Evolutionary conservation across 2,888 invertebrate genomes (phyloP).

Genomic region (Psylliodes chrysocephalus): DNA sequence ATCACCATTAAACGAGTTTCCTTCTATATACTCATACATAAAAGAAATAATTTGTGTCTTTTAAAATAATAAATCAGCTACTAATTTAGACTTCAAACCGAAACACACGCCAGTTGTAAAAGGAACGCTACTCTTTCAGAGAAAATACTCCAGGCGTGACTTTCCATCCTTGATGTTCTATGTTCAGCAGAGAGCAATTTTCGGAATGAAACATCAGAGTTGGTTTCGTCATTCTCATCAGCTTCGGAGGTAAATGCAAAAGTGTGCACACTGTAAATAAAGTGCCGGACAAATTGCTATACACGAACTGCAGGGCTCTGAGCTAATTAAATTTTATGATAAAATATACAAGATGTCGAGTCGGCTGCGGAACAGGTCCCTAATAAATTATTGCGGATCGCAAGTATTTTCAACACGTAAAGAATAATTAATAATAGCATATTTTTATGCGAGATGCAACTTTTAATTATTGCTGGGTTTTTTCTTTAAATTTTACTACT

Average conservation of each 20-base stretch:
- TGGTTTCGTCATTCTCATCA: conserved; percentile 20
- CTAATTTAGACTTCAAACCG: too few species aligned
- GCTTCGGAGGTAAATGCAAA: conserved; percentile 23
- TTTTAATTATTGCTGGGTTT: conserved; percentile 44
- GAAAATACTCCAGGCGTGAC: not conserved
- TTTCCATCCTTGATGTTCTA: not conserved
- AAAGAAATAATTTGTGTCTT: too few species aligned
- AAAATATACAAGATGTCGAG: conserved; percentile 39
- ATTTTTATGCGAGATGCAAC: conserved; percentile 51
- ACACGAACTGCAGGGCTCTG: conserved; percentile 18
- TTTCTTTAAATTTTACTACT: conserved; percentile 13
- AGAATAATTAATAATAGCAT: conserved; percentile 49
- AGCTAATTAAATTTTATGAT: conserved; percentile 40
- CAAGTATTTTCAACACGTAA: conserved; percentile 44
- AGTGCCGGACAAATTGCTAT: conserved; percentile 31
- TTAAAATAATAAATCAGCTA: too few species aligned
- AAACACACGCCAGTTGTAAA: not conserved
- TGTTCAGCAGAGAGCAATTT: conserved; percentile 16
- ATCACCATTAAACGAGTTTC: too few species aligned
- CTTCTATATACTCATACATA: too few species aligned
- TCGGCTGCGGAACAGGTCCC: conserved; percentile 19
- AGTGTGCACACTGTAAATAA: conserved; percentile 30
- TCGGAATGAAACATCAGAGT: conserved; percentile 10
- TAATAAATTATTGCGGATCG: conserved; percentile 38
- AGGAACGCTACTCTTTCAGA: not conserved